Evolutionary conservation across 2,113 vertebrate species (phyloP).

Genomic region (Gallinago undulata): DNA sequence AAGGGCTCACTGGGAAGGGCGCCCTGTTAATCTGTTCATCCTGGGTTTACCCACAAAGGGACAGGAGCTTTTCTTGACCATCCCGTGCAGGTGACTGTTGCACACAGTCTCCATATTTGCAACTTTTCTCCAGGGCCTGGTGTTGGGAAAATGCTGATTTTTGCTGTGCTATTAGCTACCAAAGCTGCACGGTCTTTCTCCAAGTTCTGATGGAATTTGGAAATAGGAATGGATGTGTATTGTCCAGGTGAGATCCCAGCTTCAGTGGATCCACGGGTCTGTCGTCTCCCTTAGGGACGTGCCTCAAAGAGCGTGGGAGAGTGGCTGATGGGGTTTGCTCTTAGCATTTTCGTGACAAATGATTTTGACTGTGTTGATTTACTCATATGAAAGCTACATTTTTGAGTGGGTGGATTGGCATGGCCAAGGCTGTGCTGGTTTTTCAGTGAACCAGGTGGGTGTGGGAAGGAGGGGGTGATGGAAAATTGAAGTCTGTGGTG

Average conservation of each 20-base stretch:
- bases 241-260: not conserved
- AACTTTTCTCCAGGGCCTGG: not conserved
- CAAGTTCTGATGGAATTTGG: not conserved
- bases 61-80: not conserved
- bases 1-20: not conserved
- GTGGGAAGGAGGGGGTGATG: not conserved
- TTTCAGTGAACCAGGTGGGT: not conserved
- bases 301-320: not conserved
- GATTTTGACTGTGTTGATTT: not conserved
- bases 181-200: not conserved
- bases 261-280: not conserved
- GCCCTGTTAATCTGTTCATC: not conserved
- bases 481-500: not conserved
- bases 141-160: not conserved
- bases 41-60: not conserved
- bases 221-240: not conserved
- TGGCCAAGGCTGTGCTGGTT: not conserved
- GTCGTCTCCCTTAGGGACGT: not conserved
- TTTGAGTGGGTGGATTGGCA: not conserved
- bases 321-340: not conserved
- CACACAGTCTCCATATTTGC: not conserved
- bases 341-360: not conserved
- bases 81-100: not conserved
- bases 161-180: not conserved
- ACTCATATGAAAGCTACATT: not conserved